Percentiles rank a stretch among this genome's conserved stretches.
phyloP scores from a whole-genome alignment of 2,797 vertebrate genomes.

The Trematomus bernacchii region DNA sequence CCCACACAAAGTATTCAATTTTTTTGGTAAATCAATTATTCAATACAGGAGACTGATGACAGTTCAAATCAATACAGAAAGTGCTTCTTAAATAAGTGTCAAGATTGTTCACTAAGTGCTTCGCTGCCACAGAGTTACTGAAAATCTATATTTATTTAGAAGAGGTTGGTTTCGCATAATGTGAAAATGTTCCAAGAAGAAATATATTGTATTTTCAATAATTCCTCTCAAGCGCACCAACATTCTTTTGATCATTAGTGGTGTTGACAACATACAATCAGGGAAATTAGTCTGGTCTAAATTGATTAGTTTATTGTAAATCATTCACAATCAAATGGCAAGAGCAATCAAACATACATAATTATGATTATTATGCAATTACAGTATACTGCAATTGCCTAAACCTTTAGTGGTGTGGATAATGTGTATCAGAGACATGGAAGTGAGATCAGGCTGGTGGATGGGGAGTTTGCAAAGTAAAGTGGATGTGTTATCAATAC shows the following conservation, averaged over 20 bases:
- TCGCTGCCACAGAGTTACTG: slow-evolving; percentile 19
- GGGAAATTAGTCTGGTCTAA: background rate
- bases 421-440: background rate
- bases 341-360: background rate
- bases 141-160: slow-evolving; percentile 1
- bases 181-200: background rate
- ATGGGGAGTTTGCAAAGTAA: background rate
- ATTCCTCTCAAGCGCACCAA: background rate
- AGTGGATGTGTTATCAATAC: too few relatives aligned
- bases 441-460: background rate
- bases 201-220: background rate
- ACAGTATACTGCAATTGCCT: background rate
- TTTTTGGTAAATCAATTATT: background rate
- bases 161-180: background rate
- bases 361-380: background rate
- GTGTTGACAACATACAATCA: background rate
- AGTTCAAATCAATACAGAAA: background rate
- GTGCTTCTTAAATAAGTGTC: background rate
- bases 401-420: background rate
- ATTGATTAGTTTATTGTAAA: background rate
- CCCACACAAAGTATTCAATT: too few relatives aligned
- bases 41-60: background rate
- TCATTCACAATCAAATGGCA: background rate
- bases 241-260: background rate
- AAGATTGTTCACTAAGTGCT: background rate